Percentiles rank a stretch among this genome's conserved stretches.
Conservation (phyloP, 2,888 invertebrate species). For the Apotomis capreana region DNA sequence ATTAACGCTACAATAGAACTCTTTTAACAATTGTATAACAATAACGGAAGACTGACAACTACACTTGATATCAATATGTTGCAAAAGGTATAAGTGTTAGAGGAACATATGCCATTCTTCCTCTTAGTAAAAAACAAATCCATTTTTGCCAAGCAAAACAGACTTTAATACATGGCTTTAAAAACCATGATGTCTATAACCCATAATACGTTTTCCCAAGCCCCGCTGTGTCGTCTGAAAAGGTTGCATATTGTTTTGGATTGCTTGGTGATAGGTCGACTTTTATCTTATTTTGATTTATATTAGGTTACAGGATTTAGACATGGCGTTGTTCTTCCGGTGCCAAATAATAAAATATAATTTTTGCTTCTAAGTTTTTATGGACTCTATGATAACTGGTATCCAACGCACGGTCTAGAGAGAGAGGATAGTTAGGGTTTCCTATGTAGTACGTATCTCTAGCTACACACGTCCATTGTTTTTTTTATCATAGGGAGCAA, state of each 20-base stretch:
- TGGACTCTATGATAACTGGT: too few species aligned
- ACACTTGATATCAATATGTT: not conserved
- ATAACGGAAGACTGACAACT: conserved; percentile 31
- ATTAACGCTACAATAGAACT: conserved; percentile 57
- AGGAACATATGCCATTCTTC: conserved; percentile 2
- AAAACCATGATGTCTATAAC: not conserved
- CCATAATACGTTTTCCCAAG: not conserved
- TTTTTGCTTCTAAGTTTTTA: conserved; percentile 4
- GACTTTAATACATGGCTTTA: not conserved
- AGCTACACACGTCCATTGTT: too few species aligned
- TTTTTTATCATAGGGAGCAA: too few species aligned
- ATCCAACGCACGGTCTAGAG: too few species aligned
- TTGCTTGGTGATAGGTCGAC: conserved; percentile 58
- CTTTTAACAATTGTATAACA: conserved; percentile 57
- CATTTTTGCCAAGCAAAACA: not conserved
- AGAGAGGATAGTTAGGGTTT: too few species aligned
- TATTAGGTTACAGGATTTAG: conserved; percentile 50
- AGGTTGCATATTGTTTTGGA: conserved; percentile 56
- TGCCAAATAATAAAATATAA: conserved; percentile 39
- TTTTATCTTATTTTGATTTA: conserved; percentile 57
- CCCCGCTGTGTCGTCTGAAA: conserved; percentile 50
- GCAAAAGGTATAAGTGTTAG: conserved; percentile 5
- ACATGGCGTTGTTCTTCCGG: conserved; percentile 54
- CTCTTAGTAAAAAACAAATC: too few species aligned
- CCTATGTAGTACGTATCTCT: too few species aligned